Base-by-base conservation (phyloP, 1,140 invertebrate genomes). In the Megalonaias nervosa region DNA sequence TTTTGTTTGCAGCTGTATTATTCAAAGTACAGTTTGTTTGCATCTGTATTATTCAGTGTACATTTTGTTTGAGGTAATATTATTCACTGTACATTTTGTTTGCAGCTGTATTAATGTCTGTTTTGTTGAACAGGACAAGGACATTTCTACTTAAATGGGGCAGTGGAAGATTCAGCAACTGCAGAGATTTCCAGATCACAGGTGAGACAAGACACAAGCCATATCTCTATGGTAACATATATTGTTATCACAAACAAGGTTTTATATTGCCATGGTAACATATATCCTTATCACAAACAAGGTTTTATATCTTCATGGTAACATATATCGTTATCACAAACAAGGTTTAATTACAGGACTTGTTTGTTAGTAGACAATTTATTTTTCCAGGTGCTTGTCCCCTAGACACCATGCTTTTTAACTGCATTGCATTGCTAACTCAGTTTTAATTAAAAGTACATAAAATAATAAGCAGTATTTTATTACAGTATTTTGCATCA, bases 81-180 rank as follows among this genome's bases (percentile, higher is more conserved):
- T 48, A 48, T 9, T 48, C 6, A 48, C 5, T 6, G 38, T 48
- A 48, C 38, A 48, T 48, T 48, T 48, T 48, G 38, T 11, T 48
- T 48, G 9, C 38, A 48, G 38, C 38, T 48, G 38, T 48, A 48
- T 6, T 6, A 6, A 48, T 48, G 6, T 6, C 23, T 13, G 16
- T 59, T 77, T 66, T 60, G 59, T 71, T 68, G 26, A 75, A 58
- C 19, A 85, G 84, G 84, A 75, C 90, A 92, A 56, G 94, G 94
- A 9, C 93, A 94, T 85, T 95, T 94, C 86, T 91, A 92, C 77
- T 92, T 93, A 75, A 92, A 92, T 62, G 94, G 93, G 19, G 91
- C 92, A 56, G 93, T 95, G 65, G 94, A 95, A 86, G 94, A 95
- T 88, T 94, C 94, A 0, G 94, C 94, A 11, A 95, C 94, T 0